Evolutionary conservation across 1,140 invertebrate species (phyloP).

Genomic region (Hermatobates lingyangjiaoensis): DNA sequence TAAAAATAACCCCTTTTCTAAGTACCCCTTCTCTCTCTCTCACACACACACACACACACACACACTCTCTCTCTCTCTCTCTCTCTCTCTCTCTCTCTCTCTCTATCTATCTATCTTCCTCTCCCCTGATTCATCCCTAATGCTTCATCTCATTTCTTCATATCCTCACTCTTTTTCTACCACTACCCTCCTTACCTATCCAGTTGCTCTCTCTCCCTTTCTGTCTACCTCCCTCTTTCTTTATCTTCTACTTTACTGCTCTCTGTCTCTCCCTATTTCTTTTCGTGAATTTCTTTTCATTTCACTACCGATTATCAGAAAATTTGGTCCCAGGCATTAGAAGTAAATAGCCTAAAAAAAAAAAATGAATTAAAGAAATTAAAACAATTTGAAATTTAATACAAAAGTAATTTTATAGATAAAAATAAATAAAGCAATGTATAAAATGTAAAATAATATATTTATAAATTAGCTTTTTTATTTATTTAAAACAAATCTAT

Average conservation of each 20-base stretch:
- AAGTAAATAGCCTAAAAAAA: too few species aligned
- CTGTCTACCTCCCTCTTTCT: conserved; percentile 8
- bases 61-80: conserved; percentile 3
- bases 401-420: too few species aligned
- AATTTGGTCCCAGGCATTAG: too few species aligned
- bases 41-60: not conserved
- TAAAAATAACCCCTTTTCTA: too few species aligned
- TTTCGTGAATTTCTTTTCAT: not conserved
- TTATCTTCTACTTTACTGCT: not conserved
- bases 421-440: too few species aligned
- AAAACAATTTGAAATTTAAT: too few species aligned
- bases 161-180: not conserved
- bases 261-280: not conserved
- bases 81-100: conserved; percentile 3
- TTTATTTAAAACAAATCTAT: too few species aligned
- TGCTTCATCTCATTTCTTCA: not conserved
- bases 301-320: too few species aligned
- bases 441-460: too few species aligned
- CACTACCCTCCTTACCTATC: not conserved
- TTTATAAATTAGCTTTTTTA: too few species aligned
- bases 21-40: not conserved
- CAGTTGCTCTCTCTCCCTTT: conserved; percentile 3
- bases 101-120: too few species aligned
- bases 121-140: conserved; percentile 5
- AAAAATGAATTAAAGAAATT: too few species aligned